phyloP scores from a whole-genome alignment of 23 tunicate species.

The Phallusia fumigata region DNA sequence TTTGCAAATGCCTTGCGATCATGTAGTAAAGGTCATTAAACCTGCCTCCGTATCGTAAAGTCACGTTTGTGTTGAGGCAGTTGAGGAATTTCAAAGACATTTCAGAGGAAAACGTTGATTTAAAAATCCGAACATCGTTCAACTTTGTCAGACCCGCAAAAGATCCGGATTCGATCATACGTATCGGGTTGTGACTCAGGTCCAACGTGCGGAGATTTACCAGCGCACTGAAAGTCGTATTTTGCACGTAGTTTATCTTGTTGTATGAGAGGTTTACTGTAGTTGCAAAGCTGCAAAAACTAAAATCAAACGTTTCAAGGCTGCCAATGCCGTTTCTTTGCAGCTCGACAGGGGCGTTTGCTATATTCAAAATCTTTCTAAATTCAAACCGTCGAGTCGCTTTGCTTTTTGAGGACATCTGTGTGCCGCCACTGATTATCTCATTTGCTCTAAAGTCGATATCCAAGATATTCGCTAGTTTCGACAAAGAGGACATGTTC shows the following conservation, averaged over 20 bases:
- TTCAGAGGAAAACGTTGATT: background rate
- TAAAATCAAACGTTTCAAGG: background rate
- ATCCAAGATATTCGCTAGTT: background rate
- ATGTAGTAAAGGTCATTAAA: background rate
- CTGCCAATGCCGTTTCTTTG: background rate
- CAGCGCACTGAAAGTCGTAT: background rate
- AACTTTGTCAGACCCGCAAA: background rate
- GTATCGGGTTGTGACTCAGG: conserved; percentile 25
- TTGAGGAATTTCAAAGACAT: conserved; percentile 8
- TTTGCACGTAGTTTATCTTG: conserved; percentile 9
- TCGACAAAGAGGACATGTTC: conserved; percentile 1
- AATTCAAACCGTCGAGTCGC: too few relatives aligned
- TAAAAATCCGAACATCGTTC: background rate
- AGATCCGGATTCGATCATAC: background rate
- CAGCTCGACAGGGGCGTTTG: too few relatives aligned
- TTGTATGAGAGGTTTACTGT: conserved; percentile 18
- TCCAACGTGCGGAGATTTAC: background rate
- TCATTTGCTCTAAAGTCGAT: too few relatives aligned
- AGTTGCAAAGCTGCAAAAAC: background rate
- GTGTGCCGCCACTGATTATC: too few relatives aligned
- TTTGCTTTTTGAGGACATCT: too few relatives aligned
- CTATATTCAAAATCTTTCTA: too few relatives aligned
- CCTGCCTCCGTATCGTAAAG: background rate
- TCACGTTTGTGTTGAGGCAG: background rate
- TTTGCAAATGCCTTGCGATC: background rate